Percentiles rank a stretch among this genome's conserved stretches.
These are phyloP conservation scores for Monopis laevigella DNA, from an alignment of 2,888 invertebrate genomes.

Conservation along the genomic window DNA sequence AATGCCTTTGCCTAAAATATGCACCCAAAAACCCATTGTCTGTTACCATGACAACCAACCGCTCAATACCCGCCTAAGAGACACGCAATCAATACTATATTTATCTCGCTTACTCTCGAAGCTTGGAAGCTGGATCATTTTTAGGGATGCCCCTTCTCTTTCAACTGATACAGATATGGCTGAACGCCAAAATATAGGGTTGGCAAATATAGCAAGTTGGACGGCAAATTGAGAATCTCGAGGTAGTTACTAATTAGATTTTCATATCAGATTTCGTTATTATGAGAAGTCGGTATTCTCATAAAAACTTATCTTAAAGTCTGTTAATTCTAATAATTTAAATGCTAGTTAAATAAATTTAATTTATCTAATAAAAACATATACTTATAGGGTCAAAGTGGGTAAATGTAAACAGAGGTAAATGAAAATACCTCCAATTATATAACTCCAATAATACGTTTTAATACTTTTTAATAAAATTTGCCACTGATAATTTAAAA, in stretches of 20 bases:
- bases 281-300: too few relatives aligned
- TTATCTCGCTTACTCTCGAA: conserved; percentile 56
- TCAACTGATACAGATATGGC: conserved; percentile 47
- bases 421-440: too few relatives aligned
- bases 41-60: conserved; percentile 62
- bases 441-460: too few relatives aligned
- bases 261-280: conserved; percentile 7
- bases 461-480: too few relatives aligned
- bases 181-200: conserved; percentile 56
- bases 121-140: conserved; percentile 46
- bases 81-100: conserved; percentile 45
- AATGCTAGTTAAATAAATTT: too few relatives aligned
- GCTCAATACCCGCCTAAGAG: conserved; percentile 55
- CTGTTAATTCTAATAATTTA: too few relatives aligned
- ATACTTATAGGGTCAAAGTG: too few relatives aligned
- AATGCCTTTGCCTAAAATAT: conserved; percentile 59
- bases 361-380: too few relatives aligned
- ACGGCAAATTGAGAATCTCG: conserved; percentile 4
- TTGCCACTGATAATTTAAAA: too few relatives aligned
- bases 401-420: too few relatives aligned
- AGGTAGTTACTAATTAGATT: conserved; percentile 5
- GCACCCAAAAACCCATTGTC: conserved; percentile 68
- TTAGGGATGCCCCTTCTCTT: conserved; percentile 36
- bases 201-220: conserved; percentile 38
- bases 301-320: too few relatives aligned